Base-by-base conservation (phyloP, 2,113 vertebrate species). In the Leiothrix lutea region DNA sequence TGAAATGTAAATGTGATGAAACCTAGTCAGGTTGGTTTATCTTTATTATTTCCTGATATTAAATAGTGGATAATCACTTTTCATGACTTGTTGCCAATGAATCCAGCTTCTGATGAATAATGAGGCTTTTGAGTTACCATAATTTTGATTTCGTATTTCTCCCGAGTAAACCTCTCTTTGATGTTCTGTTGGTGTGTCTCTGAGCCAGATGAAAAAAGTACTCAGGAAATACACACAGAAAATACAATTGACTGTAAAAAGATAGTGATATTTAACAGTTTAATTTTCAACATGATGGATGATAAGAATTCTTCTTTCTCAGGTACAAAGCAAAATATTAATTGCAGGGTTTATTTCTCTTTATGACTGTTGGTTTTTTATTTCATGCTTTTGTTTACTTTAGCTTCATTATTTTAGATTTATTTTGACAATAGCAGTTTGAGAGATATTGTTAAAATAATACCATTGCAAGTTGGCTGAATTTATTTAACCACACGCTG, bases 381-480 rank as follows among this genome's bases (percentile, higher is more conserved):
- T 61, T 79, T 86, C 33, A 17, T 22, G 0, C 5, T 83, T 86
- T 78, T 86, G 7, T 86, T 94, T 83, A 58, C 3, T 77, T 36
- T 13, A 31, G 33, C 23, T 86, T 92, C 19, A 47, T 65, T 77
- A 11, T 80, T 90, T 88, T 82, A 80, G 58, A 58, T 86, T 84
- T 83, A 64, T 70, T 80, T 88, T 80, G 40, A 65, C 16, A 74
- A 84, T 9, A 79, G 33, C 47, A 58, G 23, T 62, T 48, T 33
- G 47, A 91, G 69, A 67, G 13, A n/a, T 78, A 36, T 67, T 47
- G 26, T 67, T 91, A 84, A 94, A 93, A 44, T 38, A 70, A 61
- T 44, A 51, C 21, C 19, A 58, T 42, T 94, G 28, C 33, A 72
- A 77, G 15, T 24, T 88, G 40, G 5, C 44, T 83, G 38, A 66